Base-by-base conservation (phyloP, 2,113 vertebrate species). In the Ammodytes dubius region DNA sequence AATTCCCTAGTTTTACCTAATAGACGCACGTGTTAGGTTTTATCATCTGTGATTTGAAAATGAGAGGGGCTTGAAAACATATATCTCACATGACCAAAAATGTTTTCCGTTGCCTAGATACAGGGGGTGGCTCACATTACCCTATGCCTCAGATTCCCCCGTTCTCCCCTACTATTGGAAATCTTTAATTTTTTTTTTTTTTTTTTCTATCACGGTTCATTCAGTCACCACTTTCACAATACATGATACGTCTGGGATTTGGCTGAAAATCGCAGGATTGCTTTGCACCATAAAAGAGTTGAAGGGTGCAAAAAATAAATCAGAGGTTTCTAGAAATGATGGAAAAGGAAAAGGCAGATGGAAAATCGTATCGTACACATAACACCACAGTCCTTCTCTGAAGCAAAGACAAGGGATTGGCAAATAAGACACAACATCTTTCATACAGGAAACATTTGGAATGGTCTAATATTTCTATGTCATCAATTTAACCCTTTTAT, bases 181-280 rank as follows among this genome's bases (percentile, higher is more conserved):
- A 27, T 27, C 27, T 27, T 27, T 27, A n/a, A n/a, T 27, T 27
- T 27, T 27, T 27, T 27, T 27, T 35, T 40, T 72, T 15, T 47
- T 66, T 68, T 71, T 70, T 54, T n/a, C 42, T 17, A 52, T 64
- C 65, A 66, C 11, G 17, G 4, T 37, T 71, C 49, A 67, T 11
- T 50, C 61, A 61, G 56, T 53, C 37, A 15, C n/a, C 49, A 11
- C 19, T 74, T 82, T 82, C 58, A 54, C 61, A 76, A 47, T 45
- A 76, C 79, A 76, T 70, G 65, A 79, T 46, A 73, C 75, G 11
- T 37, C 2, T 54, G 78, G 68, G 75, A 82, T n/a, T 70, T 69
- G 27, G 49, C 9, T 72, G 57, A 19, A 79, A 78, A 75, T 67
- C 47, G 45, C 17, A 53, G 60, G 64, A 54, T 71, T 63, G 47